Conservation (phyloP, 2,113 vertebrate species). For the Hiodon alosoides region DNA sequence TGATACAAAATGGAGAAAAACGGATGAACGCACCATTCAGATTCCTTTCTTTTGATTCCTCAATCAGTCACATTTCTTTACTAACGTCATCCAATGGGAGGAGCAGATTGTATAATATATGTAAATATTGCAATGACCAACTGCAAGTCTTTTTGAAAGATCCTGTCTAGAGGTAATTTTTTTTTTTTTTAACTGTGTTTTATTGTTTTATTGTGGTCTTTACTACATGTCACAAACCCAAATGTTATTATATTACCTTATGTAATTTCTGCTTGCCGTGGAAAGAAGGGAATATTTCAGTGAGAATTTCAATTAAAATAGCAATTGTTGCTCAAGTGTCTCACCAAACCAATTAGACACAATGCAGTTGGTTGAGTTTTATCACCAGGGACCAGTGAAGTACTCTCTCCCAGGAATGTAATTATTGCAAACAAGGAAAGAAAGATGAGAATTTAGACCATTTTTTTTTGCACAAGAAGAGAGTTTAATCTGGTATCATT, state of each 20-base stretch:
- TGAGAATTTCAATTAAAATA: constrained; percentile 15
- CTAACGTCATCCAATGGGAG: too few relatives aligned
- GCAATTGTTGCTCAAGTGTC: neutral
- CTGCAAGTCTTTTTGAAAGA: neutral
- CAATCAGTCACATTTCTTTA: neutral
- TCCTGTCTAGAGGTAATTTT: neutral
- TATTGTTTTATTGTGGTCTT: too few relatives aligned
- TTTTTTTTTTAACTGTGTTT: too few relatives aligned
- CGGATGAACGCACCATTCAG: too few relatives aligned
- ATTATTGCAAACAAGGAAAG: constrained; percentile 13
- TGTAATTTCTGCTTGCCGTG: constrained; percentile 13
- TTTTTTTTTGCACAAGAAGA: neutral
- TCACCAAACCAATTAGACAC: constrained; percentile 15
- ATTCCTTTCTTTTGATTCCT: neutral
- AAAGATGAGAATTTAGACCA: constrained; percentile 6
- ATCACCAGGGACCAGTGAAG: constrained; percentile 2
- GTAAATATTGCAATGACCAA: neutral
- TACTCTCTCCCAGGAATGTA: constrained; percentile 3
- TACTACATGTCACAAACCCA: too few relatives aligned
- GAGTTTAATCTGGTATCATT: neutral
- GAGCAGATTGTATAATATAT: too few relatives aligned
- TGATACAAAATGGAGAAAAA: too few relatives aligned
- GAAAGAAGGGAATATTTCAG: constrained; percentile 7
- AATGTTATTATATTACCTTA: constrained; percentile 5
- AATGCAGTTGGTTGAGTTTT: constrained; percentile 2